Conservation (phyloP, 2,113 vertebrate genomes). For the Columba janthina region DNA sequence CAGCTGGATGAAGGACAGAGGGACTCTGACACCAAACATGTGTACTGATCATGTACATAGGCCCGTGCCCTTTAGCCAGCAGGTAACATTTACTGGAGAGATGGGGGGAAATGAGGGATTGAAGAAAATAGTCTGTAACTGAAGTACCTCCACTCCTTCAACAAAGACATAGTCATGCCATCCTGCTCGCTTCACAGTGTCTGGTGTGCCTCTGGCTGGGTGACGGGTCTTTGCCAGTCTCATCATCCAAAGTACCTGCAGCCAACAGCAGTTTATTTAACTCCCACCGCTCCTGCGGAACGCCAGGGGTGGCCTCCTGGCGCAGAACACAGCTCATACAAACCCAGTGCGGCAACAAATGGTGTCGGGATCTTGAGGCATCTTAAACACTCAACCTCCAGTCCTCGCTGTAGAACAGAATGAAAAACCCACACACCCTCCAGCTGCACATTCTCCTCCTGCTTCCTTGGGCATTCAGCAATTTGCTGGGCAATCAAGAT, state of each 20-base stretch:
- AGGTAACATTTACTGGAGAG: background rate
- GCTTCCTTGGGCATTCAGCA: background rate
- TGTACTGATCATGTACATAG: background rate
- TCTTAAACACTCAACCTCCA: background rate
- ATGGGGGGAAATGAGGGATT: background rate
- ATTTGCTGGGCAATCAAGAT: slow-evolving; percentile 28
- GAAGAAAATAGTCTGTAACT: background rate
- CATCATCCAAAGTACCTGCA: background rate
- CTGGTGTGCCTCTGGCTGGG: background rate
- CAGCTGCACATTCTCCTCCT: slow-evolving; percentile 40
- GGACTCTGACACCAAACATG: background rate
- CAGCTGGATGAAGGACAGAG: slow-evolving; percentile 4
- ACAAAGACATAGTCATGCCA: background rate
- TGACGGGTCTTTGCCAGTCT: background rate
- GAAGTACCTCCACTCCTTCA: background rate
- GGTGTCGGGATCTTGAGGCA: background rate
- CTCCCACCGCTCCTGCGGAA: background rate
- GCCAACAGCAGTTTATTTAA: background rate
- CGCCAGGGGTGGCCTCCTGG: background rate
- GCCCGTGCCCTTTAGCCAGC: background rate
- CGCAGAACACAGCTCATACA: background rate
- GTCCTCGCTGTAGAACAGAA: background rate
- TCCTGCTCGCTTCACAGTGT: background rate
- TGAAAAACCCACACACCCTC: slow-evolving; percentile 9
- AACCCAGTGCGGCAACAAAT: background rate